Base-by-base conservation (phyloP, 1,140 invertebrate species). In the Hermetia illucens region DNA sequence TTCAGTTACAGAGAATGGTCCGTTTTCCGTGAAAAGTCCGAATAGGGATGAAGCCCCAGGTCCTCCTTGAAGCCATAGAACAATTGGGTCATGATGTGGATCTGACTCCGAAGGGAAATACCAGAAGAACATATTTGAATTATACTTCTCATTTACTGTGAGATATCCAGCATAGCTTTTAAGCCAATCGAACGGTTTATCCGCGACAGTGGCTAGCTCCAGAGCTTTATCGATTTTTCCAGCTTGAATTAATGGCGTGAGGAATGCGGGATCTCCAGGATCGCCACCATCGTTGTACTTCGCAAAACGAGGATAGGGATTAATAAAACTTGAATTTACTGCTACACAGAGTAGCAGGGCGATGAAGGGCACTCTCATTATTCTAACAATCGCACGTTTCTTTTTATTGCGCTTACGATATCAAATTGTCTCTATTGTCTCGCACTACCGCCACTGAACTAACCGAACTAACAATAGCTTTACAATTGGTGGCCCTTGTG, bases 71-170 rank as follows among this genome's bases (percentile, higher is more conserved):
- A 91, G 68, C 87, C 87, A 92, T 12, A 91, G 55, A 12, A 89
- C 62, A 42, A 89, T 71, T 1, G 85, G 84, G 2, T 76, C 77
- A 36, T 49, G n/a, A n/a, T n/a, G n/a, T n/a, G n/a, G n/a, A n/a
- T n/a, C n/a, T n/a, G n/a, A n/a, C n/a, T 68, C 55, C 0, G 82
- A 75, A 1, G 83, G 84, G 53, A 90, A 90, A 48, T 84, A 90
- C 86, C 86, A 90, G 58, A 89, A 89, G 63, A 85, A 90, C 44
- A 88, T 68, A 52, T 89, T 88, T 0, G 83, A 83, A 46, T 84
- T 77, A 51, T 68, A 80, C 27, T 70, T 52, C 44, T 77, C 72
- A 48, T 88, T 80, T 3, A 89, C 79, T 1, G 79, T 84, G 6
- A 85, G 58, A 46, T 72, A 83, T 2, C 80, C 81, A 65, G 57